Conservation (phyloP, 2,113 vertebrate genomes). For the Ophiodon elongatus region DNA sequence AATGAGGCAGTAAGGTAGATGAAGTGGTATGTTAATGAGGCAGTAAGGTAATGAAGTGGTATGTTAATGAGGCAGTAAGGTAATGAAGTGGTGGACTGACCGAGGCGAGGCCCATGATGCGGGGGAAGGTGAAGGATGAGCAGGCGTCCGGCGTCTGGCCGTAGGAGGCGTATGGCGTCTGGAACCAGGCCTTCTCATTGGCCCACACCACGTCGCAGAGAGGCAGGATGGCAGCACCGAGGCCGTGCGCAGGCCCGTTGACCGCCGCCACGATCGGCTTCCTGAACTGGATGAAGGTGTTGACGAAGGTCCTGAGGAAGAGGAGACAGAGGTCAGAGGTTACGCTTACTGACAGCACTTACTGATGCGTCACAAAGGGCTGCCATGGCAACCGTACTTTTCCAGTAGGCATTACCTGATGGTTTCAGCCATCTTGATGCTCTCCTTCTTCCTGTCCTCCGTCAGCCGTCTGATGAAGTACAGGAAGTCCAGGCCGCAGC, state of each 20-base stretch:
- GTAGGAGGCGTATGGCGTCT: slow-evolving; percentile 95
- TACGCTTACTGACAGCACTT: neutral
- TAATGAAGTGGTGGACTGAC: slow-evolving; percentile 77
- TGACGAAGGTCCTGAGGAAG: slow-evolving; percentile 91
- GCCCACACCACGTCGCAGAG: slow-evolving; percentile 99
- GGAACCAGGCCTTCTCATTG: slow-evolving; percentile 99
- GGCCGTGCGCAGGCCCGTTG: slow-evolving; percentile 95
- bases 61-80: neutral
- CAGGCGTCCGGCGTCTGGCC: slow-evolving; percentile 98
- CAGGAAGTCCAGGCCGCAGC: slow-evolving; percentile 96
- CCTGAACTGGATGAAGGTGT: slow-evolving; percentile 99
- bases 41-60: too few relatives aligned
- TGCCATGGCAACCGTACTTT: too few relatives aligned
- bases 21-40: neutral
- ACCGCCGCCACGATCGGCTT: slow-evolving; percentile 98
- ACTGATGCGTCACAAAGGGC: accelerated
- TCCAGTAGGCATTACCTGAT: slow-evolving; percentile 86
- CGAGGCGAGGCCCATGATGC: slow-evolving; percentile 95
- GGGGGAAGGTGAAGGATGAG: slow-evolving; percentile 94
- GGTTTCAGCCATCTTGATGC: slow-evolving; percentile 97
- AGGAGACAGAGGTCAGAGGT: slow-evolving; percentile 8
- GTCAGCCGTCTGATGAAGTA: slow-evolving; percentile 96
- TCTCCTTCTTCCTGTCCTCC: slow-evolving; percentile 96
- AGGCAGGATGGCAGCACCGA: slow-evolving; percentile 95
- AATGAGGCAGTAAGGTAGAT: too few relatives aligned